Base-by-base conservation (phyloP, 2,797 vertebrate genomes). In the Geotrypetes seraphini region DNA sequence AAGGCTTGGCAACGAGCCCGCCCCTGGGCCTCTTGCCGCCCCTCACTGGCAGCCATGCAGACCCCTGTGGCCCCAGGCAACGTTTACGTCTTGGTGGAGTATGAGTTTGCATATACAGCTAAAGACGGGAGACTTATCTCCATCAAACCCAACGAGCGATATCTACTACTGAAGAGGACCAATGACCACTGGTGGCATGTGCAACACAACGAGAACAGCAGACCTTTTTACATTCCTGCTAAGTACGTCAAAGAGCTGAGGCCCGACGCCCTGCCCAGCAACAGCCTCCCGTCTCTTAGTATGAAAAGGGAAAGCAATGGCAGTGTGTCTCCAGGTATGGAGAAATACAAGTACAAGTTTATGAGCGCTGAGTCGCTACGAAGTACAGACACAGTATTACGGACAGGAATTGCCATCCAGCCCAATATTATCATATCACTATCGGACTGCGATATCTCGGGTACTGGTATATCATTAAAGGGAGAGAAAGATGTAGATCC, bases 171-270 rank as follows among this genome's bases (percentile, higher is more conserved):
- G 22, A 73, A 70, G 8, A 55, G 69, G 18, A 85, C 79, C 36
- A 83, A 79, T 1, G 67, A 75, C 25, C 78, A 83, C 52, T 85
- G 81, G 83, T 84, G 83, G 83, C 79, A 84, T 7, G 81, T 85
- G 38, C 50, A 53, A 29, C 38, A 61, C 12, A 51, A 75, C 38
- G 63, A 14, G 50, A 57, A 63, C 11, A 5, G 71, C 2, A 64
- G 71, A 6, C 73, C 83, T 19, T 84, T 83, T 59, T 83, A 84
- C 46, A 68, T 85, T 43, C 81, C 81, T 1, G 81, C 83, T 4
- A 76, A 81, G 48, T 84, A 85, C 3, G 83, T 85, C 23, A 79
- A 76, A 36, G 76, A 79, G 36, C 57, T 85, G 57, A 66, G 78
- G 0, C 57, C 73, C 36, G 61, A 33, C 12, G 27, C 32, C n/a